Conservation (phyloP, 2,113 vertebrate genomes). For the Psephotus haematonotus region DNA sequence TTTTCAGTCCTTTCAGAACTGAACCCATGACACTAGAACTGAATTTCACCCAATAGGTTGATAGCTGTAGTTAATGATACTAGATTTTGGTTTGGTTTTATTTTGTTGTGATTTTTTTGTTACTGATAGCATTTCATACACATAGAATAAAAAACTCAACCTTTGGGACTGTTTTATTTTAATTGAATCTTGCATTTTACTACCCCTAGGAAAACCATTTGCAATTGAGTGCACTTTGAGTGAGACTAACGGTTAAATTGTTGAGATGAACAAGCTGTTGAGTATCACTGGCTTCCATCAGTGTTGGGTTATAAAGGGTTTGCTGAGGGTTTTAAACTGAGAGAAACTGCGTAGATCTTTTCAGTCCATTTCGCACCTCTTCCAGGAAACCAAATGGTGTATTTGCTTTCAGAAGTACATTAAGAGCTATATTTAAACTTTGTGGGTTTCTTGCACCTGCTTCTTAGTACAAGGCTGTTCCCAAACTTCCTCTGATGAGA, state of each 20-base stretch:
- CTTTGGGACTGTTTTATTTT: not conserved
- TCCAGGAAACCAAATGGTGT: not conserved
- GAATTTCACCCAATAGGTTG: not conserved
- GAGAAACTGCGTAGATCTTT: not conserved
- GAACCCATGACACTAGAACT: not conserved
- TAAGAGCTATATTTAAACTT: not conserved
- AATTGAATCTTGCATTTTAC: not conserved
- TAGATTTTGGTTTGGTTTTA: not conserved
- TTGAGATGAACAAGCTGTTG: not conserved
- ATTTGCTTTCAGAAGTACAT: not conserved
- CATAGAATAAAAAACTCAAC: rapidly evolving
- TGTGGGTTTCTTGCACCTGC: not conserved
- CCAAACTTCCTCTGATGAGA: not conserved
- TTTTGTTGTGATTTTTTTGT: not conserved
- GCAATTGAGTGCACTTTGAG: not conserved
- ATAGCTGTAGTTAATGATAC: not conserved
- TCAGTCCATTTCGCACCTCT: not conserved
- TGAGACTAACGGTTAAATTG: not conserved
- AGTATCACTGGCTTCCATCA: not conserved
- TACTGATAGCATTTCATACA: not conserved
- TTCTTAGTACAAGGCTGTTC: not conserved
- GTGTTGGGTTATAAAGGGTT: not conserved
- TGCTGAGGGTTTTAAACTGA: not conserved
- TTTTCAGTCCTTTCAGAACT: not conserved
- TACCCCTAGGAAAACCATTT: not conserved